phyloP scores from a whole-genome alignment of 2,888 invertebrate species.

The Toxonevra muliebris region DNA sequence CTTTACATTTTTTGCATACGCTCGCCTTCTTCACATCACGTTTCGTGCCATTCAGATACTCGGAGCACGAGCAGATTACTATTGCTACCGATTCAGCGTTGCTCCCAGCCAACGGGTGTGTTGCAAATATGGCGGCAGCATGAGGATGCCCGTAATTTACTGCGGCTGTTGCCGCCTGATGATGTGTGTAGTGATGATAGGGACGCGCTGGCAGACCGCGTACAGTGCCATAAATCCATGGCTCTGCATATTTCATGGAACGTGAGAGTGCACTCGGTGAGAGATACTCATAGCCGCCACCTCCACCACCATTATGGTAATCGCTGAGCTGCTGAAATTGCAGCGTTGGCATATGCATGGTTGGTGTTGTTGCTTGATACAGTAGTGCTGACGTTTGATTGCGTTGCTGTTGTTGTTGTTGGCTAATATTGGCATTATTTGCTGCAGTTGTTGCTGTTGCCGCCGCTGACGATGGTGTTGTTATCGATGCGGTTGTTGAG shows the following conservation, averaged over 20 bases:
- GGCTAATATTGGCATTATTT: conserved; percentile 13
- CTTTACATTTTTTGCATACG: conserved; percentile 85
- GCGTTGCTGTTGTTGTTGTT: conserved; percentile 29
- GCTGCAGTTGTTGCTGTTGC: conserved; percentile 7
- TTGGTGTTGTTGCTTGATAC: conserved; percentile 24
- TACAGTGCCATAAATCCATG: conserved; percentile 85
- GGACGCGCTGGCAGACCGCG: conserved; percentile 68
- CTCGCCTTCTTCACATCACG: conserved; percentile 78
- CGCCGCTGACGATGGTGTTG: conserved; percentile 36
- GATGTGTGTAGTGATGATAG: conserved; percentile 53
- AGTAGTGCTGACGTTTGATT: conserved; percentile 27
- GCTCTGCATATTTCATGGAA: conserved; percentile 86
- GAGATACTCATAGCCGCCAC: conserved; percentile 52
- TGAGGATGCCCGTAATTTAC: conserved; percentile 46
- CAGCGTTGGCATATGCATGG: conserved; percentile 34
- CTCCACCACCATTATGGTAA: conserved; percentile 39
- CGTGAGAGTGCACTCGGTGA: conserved; percentile 74
- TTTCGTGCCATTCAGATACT: conserved; percentile 81
- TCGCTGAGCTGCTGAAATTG: conserved; percentile 44
- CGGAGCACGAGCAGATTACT: conserved; percentile 82
- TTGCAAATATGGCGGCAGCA: conserved; percentile 54
- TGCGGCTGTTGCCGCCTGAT: conserved; percentile 45
- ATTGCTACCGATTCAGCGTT: conserved; percentile 69
- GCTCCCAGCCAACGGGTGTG: conserved; percentile 65
- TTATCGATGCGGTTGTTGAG: conserved; percentile 57